Evolutionary conservation across 1,140 invertebrate species (phyloP).

Genomic region (Drosophila rufa): DNA sequence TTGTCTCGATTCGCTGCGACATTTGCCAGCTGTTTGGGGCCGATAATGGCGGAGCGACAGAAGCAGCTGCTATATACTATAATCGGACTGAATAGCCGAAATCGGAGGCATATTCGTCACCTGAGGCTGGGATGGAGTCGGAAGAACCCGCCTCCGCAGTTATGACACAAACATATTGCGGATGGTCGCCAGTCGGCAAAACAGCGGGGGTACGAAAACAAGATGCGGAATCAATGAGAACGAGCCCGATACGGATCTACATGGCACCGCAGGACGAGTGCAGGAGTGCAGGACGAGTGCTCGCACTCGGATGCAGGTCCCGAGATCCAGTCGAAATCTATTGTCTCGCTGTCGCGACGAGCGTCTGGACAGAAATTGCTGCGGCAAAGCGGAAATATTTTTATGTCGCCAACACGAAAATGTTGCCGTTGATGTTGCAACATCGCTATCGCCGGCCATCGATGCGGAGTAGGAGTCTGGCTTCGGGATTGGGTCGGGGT

Average conservation of each 20-base stretch:
- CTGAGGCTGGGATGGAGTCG: neutral
- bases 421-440: constrained; percentile 55
- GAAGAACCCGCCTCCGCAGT: constrained; percentile 14
- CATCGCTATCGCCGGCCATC: constrained; percentile 66
- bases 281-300: constrained; percentile 23
- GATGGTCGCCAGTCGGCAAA: constrained; percentile 12
- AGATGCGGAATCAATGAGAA: constrained; percentile 51
- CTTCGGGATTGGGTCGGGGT: constrained; percentile 3
- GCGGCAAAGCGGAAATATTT: constrained; percentile 74
- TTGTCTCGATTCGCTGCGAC: constrained; percentile 72
- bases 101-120: constrained; percentile 20
- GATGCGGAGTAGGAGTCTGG: constrained; percentile 20
- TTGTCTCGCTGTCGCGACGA: constrained; percentile 53
- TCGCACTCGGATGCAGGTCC: constrained; percentile 36
- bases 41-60: constrained; percentile 56
- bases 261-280: constrained; percentile 42
- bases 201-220: constrained; percentile 47
- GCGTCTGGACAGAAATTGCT: constrained; percentile 37
- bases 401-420: constrained; percentile 72
- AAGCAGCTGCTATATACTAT: constrained; percentile 21
- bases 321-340: constrained; percentile 46
- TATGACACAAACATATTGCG: constrained; percentile 36
- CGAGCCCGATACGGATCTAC: constrained; percentile 64
- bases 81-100: neutral
- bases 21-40: constrained; percentile 71